These are phyloP conservation scores for Mycetomoellerius zeteki DNA, from an alignment of 1,140 invertebrate species.

Conservation along the genomic window DNA sequence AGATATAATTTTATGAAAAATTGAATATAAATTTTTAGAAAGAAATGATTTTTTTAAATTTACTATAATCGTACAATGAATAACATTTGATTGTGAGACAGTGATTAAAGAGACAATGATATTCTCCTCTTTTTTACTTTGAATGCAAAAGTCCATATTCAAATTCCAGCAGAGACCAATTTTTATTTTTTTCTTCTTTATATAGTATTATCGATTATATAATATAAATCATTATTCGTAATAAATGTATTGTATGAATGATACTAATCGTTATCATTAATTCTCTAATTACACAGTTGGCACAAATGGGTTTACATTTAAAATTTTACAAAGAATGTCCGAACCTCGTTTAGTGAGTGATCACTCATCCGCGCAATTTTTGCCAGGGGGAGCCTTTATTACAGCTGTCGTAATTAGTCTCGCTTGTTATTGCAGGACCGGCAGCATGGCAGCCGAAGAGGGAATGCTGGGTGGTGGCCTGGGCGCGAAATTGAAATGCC, in stretches of 20 bases:
- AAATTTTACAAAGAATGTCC: constrained; percentile 7
- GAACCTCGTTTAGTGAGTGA: background rate
- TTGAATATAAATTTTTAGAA: background rate
- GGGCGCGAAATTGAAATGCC: constrained; percentile 88
- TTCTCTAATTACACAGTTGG: background rate
- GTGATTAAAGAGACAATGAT: constrained; percentile 62
- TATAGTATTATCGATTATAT: background rate
- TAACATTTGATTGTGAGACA: constrained; percentile 6
- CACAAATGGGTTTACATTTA: background rate
- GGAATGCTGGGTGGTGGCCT: constrained; percentile 82
- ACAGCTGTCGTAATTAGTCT: constrained; percentile 52
- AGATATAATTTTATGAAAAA: background rate
- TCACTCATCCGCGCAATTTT: constrained; percentile 22
- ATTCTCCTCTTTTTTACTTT: constrained; percentile 85
- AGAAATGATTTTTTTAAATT: background rate
- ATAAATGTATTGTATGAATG: background rate
- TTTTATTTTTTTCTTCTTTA: background rate
- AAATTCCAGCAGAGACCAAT: constrained; percentile 91
- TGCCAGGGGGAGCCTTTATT: background rate
- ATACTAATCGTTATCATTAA: background rate
- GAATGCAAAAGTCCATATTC: constrained; percentile 96
- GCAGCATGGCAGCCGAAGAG: constrained; percentile 85
- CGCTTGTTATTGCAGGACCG: constrained; percentile 85
- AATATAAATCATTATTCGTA: background rate
- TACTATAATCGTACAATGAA: background rate